phyloP scores from a whole-genome alignment of 2,888 invertebrate species.

The Vanessa cardui region DNA sequence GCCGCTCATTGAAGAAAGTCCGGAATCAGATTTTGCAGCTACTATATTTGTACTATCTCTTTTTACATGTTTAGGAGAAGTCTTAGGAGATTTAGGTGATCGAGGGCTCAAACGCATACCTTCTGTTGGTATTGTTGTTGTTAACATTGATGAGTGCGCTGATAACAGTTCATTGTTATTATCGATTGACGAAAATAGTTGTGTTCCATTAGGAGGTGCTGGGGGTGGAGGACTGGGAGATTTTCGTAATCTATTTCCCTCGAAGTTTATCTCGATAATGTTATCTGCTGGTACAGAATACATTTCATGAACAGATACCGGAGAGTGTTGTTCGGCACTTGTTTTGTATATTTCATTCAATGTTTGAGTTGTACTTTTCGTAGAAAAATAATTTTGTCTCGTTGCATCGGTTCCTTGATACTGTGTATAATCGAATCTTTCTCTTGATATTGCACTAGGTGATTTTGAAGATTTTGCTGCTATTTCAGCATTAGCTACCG shows the following conservation, averaged over 20 bases:
- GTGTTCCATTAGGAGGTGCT: conserved; percentile 87
- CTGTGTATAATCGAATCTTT: conserved; percentile 82
- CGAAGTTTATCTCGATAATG: conserved; percentile 74
- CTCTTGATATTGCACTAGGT: conserved; percentile 80
- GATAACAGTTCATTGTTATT: conserved; percentile 61
- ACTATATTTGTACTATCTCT: conserved; percentile 85
- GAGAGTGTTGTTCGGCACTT: conserved; percentile 83
- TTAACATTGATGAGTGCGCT: conserved; percentile 61
- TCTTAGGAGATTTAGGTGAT: conserved; percentile 88
- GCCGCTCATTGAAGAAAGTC: conserved; percentile 93
- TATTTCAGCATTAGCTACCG: conserved; percentile 85
- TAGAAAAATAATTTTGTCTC: conserved; percentile 67
- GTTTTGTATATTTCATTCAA: conserved; percentile 80
- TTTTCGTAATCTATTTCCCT: conserved; percentile 72
- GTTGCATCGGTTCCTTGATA: conserved; percentile 73
- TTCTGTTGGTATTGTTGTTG: conserved; percentile 64
- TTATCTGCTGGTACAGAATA: conserved; percentile 82
- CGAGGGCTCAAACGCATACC: conserved; percentile 85
- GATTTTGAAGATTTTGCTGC: conserved; percentile 79
- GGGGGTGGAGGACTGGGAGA: conserved; percentile 92
- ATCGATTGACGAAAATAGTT: conserved; percentile 73
- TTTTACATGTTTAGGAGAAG: conserved; percentile 87
- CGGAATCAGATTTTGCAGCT: conserved; percentile 92
- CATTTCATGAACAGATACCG: conserved; percentile 85
- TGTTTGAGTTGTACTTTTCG: conserved; percentile 64